Base-by-base conservation (phyloP, 1,140 invertebrate species). In the Neodiprion fabricii region DNA sequence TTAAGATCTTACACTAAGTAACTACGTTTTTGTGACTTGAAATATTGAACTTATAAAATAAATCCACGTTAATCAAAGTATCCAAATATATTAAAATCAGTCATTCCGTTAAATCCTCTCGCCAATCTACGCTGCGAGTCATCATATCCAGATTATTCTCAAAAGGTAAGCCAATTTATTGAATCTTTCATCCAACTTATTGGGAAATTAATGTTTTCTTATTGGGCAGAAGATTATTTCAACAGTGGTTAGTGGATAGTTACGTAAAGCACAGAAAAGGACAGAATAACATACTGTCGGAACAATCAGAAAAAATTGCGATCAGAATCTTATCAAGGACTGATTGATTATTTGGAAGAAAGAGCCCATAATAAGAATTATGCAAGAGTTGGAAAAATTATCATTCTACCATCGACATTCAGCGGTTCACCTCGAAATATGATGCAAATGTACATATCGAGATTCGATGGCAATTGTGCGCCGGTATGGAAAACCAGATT, bases 381-480 rank as follows among this genome's bases (percentile, higher is more conserved):
- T 17, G 50, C 49, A 40, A 53, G 28, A 48, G 66, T 81, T 76
- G 79, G 76, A 74, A 78, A 75, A 77, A 23, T 72, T 80, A 68
- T 80, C 68, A 86, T 88, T 77, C 76, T 85, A 61, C 84, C 84
- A 74, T 77, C 83, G 61, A 81, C 82, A 47, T 88, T 79, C 74
- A 80, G 76, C 61, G 85, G 83, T 49, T 84, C 84, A 75, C 83
- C 82, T 74, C 79, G 85, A 40, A 73, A 88, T 76, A 86, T 87
- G 85, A 83, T 86, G 53, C 80, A 88, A 79, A 82, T 85, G 76
- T 77, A 17, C 17, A 17, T 17, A 79, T 73, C 85, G 85, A 79
- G 85, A 88, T 79, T 78, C 74, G 77, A 89, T 83, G 81, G 79
- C 87, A 12, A 88, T 88, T 76, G 88, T 89, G 11, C 73, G 84